Percentiles rank a stretch among this genome's conserved stretches.
Conservation (phyloP, 92 coral and sea anemone genomes). For the Phenganax stokvisi region DNA sequence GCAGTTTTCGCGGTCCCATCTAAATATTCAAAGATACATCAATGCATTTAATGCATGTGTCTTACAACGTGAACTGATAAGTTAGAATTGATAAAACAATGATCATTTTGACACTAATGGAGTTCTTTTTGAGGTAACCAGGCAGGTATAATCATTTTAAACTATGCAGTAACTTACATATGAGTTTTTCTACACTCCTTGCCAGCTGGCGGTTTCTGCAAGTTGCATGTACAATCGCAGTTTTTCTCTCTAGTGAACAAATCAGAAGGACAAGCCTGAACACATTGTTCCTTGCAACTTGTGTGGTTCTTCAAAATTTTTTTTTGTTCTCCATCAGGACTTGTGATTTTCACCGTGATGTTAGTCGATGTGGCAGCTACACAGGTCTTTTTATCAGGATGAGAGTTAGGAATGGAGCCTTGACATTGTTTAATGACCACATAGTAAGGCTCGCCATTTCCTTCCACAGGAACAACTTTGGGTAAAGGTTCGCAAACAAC, state of each 20-base stretch:
- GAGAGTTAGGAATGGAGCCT: not conserved
- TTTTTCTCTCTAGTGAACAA: not conserved
- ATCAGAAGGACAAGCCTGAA: not conserved
- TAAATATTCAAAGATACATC: not conserved
- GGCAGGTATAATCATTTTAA: no score
- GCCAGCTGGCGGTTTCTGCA: not conserved
- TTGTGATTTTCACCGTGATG: not conserved
- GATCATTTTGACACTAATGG: no score
- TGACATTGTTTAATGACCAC: constrained; percentile 24
- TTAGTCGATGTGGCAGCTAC: not conserved
- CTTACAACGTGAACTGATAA: not conserved
- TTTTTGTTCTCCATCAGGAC: not conserved
- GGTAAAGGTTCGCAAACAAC: not conserved
- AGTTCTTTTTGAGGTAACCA: no score
- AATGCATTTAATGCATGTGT: not conserved
- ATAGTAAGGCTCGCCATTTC: not conserved
- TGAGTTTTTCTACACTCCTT: not conserved
- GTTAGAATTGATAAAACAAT: no score
- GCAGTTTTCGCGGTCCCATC: not conserved
- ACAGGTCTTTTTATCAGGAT: not conserved
- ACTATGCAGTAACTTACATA: not conserved
- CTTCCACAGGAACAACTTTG: constrained; percentile 2
- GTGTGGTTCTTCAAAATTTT: constrained; percentile 24
- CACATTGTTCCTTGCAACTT: constrained; percentile 6
- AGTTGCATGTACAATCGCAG: not conserved